A percentile compares a stretch with the other conserved stretches of the same genome.
These are phyloP conservation scores for Lates japonicus DNA, from an alignment of 2,797 vertebrate genomes.

Conservation along the genomic window DNA sequence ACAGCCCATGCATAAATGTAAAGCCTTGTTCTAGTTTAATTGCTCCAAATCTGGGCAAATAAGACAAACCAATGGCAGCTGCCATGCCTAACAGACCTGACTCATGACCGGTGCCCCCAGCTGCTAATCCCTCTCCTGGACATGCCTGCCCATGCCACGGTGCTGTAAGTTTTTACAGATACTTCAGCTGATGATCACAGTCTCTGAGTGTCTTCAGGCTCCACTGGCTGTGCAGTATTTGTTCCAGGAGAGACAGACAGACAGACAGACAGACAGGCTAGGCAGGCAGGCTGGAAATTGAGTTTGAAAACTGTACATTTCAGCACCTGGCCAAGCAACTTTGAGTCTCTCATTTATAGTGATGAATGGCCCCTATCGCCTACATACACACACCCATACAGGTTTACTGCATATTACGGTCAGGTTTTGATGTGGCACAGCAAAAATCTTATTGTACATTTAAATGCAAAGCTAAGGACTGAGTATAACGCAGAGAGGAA, in stretches of 20 bases:
- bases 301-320: constrained; percentile 35
- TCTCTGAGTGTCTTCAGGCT: constrained; percentile 19
- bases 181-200: constrained; percentile 5
- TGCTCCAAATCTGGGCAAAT: too few relatives aligned
- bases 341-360: constrained; percentile 14
- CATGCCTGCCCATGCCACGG: background rate
- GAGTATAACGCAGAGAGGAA: background rate
- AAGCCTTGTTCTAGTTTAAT: too few relatives aligned
- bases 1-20: too few relatives aligned
- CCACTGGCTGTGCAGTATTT: background rate
- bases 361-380: background rate
- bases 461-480: background rate
- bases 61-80: too few relatives aligned
- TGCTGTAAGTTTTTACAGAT: background rate
- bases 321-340: constrained; percentile 17
- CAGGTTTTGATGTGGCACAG: background rate
- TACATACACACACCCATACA: background rate
- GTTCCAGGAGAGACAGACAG: constrained; percentile 2
- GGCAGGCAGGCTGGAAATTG: constrained; percentile 13
- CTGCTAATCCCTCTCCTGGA: background rate
- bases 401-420: background rate
- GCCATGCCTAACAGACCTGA: too few relatives aligned
- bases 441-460: background rate
- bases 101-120: background rate
- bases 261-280: too few relatives aligned